phyloP scores from a whole-genome alignment of 1,140 invertebrate species.

The Lepidurus couesii region DNA sequence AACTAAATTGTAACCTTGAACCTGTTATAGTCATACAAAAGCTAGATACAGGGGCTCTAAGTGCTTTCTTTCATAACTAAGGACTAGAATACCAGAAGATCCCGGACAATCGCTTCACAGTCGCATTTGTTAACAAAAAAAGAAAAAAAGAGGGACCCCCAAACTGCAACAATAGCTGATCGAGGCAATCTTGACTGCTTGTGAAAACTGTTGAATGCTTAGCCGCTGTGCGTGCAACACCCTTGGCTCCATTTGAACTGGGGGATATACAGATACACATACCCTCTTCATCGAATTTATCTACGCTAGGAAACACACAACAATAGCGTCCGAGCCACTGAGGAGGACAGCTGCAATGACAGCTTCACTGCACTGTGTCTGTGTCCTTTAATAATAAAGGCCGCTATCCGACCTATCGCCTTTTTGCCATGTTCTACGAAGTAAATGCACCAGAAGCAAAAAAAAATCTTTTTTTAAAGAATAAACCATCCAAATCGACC shows the following conservation, averaged over 20 bases:
- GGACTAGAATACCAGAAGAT: not conserved
- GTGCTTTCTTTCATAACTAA: slow-evolving; percentile 12
- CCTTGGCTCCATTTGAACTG: not conserved
- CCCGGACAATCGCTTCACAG: not conserved
- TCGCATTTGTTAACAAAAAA: not conserved
- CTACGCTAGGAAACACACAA: not conserved
- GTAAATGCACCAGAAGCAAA: not conserved
- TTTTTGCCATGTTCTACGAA: not conserved
- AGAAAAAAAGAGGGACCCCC: not conserved
- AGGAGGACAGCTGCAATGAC: slow-evolving; percentile 9
- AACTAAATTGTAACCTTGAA: not conserved
- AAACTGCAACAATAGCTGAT: not conserved
- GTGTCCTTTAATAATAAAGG: not conserved
- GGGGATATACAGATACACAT: not conserved
- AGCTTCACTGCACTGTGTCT: not conserved
- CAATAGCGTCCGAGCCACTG: not conserved
- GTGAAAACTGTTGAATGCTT: slow-evolving; percentile 9
- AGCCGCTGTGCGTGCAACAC: not conserved
- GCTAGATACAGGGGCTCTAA: not conserved
- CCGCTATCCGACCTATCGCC: not conserved
- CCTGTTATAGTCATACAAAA: not conserved
- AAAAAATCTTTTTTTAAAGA: not conserved
- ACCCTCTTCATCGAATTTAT: not conserved
- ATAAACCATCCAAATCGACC: not conserved
- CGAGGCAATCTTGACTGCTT: slow-evolving; percentile 21